phyloP scores from a whole-genome alignment of 2,888 invertebrate genomes.

The Phrixothrix hirtus region DNA sequence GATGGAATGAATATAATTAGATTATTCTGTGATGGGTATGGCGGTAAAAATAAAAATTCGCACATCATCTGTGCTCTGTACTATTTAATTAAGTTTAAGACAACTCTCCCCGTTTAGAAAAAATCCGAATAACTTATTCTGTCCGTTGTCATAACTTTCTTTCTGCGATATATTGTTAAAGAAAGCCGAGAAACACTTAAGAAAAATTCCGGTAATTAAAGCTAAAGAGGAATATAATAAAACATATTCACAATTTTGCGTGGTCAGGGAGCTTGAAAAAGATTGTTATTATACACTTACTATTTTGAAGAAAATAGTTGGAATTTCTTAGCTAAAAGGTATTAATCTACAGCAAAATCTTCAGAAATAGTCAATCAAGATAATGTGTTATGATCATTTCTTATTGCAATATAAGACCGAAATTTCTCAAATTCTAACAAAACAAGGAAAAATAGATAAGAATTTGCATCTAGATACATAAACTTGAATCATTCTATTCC shows the following conservation, averaged over 20 bases:
- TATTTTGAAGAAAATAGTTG: neutral
- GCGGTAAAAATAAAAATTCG: slow-evolving; percentile 1
- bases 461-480: neutral
- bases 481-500: slow-evolving; percentile 1
- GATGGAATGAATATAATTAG: neutral
- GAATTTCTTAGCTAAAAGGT: too few relatives aligned
- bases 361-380: too few relatives aligned
- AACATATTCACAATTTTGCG: neutral
- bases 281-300: neutral
- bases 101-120: too few relatives aligned
- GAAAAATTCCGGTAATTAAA: slow-evolving; percentile 1
- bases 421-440: neutral
- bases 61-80: slow-evolving; percentile 1
- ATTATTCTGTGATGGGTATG: slow-evolving; percentile 2
- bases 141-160: too few relatives aligned
- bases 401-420: too few relatives aligned
- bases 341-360: too few relatives aligned
- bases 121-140: neutral
- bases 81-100: neutral
- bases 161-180: neutral
- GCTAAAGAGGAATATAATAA: neutral
- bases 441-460: neutral
- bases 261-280: neutral
- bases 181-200: neutral
- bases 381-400: slow-evolving; percentile 2